Base-by-base conservation (phyloP, 1,140 invertebrate genomes). In the Caligus rogercresseyi region DNA sequence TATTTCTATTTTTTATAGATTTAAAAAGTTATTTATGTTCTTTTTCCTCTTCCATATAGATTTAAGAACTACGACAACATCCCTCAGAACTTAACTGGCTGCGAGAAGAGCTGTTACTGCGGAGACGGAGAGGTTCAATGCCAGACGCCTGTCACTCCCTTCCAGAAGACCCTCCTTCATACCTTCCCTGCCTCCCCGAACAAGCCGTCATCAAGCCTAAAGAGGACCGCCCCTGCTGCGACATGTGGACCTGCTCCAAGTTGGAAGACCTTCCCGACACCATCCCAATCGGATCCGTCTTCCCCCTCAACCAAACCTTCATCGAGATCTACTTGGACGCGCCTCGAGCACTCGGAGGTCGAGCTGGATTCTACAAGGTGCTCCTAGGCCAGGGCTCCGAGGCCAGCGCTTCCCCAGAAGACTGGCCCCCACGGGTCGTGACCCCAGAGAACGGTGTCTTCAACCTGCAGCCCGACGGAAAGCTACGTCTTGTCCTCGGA, bases 111-210 rank as follows among this genome's bases (percentile, higher is more conserved):
- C 67, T 93, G 89, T 72, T 87, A 81, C 71, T 92, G 89, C 68
- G 84, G 89, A 70, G 82, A 83, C 71, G 87, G 88, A 21, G 85
- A 85, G 65, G 77, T 92, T 3, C 84, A 86, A 54, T 93, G 89
- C 69, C 80, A 85, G 64, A 81, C 2, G 78, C 80, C 16, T 93
- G 89, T 75, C 79, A 82, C 1, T 81, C 82, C 0, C 77, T 91
- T 0, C 72, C 83, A 4, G 79, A 83, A 0, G 66, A 79, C 25
- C 87, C 88, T 1, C 87, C 88, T 0, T 69, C 78, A 3, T 79
- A 77, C 23, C 69, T 92, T 53, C 77, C 78, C 0, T 92, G 89
- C 71, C 78, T 81, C 1, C 74, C 79, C 0, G 72, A 75, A 4
- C 72, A 80, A 60, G 84, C 85, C 0, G 77, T 78, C 0, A 74